Evolutionary conservation across 2,888 invertebrate genomes (phyloP).

Genomic region (Drosophila tanythrix): DNA sequence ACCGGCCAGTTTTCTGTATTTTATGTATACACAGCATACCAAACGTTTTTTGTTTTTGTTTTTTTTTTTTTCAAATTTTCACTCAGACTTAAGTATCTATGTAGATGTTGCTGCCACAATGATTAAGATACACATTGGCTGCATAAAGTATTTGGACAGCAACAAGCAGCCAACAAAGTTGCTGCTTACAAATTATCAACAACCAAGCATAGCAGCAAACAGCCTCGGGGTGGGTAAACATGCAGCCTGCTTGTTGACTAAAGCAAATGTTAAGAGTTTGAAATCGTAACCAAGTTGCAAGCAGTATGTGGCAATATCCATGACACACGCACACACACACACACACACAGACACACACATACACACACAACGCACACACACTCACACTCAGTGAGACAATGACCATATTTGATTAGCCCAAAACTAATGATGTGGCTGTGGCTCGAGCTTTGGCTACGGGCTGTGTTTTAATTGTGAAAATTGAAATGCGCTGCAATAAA

Average conservation of each 20-base stretch:
- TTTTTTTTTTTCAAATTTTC: constrained; percentile 10
- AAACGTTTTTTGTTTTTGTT: neutral
- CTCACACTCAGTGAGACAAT: constrained; percentile 47
- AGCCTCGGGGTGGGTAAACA: constrained; percentile 63
- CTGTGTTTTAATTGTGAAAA: constrained; percentile 75
- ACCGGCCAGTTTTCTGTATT: neutral
- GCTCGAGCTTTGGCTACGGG: constrained; percentile 38
- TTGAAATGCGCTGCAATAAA: constrained; percentile 76
- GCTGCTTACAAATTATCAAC: constrained; percentile 71
- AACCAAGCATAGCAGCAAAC: constrained; percentile 50
- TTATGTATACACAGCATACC: neutral
- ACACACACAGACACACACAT: constrained; percentile 23
- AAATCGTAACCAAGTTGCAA: constrained; percentile 74
- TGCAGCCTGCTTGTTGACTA: constrained; percentile 56
- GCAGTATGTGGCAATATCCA: constrained; percentile 61
- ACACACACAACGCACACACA: constrained; percentile 35
- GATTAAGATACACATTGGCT: constrained; percentile 59
- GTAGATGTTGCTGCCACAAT: constrained; percentile 36
- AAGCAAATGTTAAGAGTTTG: constrained; percentile 72
- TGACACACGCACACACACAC: constrained; percentile 30
- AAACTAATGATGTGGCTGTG: constrained; percentile 74
- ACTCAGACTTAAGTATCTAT: neutral
- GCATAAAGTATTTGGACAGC: constrained; percentile 57
- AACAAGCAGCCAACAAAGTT: constrained; percentile 56
- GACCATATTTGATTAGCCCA: constrained; percentile 70